Evolutionary conservation across 2,888 invertebrate genomes (phyloP).

Genomic region (Cheilosia urbana): DNA sequence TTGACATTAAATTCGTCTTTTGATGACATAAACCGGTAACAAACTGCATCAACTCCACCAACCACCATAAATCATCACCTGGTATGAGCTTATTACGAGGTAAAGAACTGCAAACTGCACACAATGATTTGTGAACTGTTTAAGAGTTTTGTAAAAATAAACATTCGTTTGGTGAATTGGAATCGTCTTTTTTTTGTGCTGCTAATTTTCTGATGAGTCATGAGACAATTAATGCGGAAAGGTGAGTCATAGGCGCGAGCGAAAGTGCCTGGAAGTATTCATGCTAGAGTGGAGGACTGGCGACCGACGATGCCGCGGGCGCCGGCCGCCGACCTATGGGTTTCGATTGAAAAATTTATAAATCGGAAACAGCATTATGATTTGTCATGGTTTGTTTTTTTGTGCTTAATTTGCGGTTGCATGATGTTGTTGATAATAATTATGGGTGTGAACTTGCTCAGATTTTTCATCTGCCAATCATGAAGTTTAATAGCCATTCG

Average conservation of each 20-base stretch:
- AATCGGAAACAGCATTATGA: constrained; percentile 53
- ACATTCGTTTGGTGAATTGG: constrained; percentile 5
- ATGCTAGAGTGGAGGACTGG: constrained; percentile 35
- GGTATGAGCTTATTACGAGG: neutral
- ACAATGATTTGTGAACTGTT: neutral
- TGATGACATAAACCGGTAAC: constrained; percentile 48
- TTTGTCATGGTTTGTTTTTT: constrained; percentile 31
- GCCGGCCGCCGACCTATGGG: neutral
- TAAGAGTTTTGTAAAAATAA: neutral
- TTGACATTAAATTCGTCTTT: constrained; percentile 36
- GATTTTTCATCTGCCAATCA: neutral
- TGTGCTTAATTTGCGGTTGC: neutral
- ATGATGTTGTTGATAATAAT: neutral
- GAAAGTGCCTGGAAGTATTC: constrained; percentile 51
- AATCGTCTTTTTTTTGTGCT: neutral
- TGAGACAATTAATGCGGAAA: constrained; percentile 38
- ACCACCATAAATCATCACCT: constrained; percentile 37
- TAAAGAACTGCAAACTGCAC: constrained; percentile 37
- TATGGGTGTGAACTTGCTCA: neutral
- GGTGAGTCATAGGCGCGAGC: constrained; percentile 55
- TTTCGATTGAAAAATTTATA: constrained; percentile 13
- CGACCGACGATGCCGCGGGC: neutral
- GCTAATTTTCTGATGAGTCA: constrained; percentile 43
- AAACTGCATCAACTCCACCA: constrained; percentile 12
- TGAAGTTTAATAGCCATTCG: no score